These are phyloP conservation scores for Amphiura filiformis DNA, from an alignment of 35 echinoderm and acorn worm species.

Conservation along the genomic window DNA sequence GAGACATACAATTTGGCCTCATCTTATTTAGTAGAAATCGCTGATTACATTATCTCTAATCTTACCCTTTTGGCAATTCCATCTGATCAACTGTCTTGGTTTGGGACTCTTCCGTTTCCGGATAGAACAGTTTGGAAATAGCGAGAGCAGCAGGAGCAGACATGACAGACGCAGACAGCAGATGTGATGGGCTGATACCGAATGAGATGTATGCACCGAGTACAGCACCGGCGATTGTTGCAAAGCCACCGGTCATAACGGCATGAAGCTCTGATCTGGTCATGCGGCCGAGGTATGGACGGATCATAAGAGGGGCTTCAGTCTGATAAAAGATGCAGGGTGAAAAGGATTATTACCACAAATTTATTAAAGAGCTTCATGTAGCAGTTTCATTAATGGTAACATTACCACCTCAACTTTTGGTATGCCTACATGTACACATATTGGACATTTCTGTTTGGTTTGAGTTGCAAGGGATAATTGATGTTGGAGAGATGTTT, in stretches of 20 bases:
- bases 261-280: conserved; percentile 52
- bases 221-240: conserved; percentile 40
- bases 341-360: background rate
- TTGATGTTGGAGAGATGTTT: background rate
- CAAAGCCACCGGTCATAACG: conserved; percentile 51
- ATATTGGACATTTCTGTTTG: background rate
- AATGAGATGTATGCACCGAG: conserved; percentile 44
- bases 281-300: conserved; percentile 41
- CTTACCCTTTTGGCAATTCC: conserved; percentile 44
- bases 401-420: background rate
- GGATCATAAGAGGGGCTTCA: conserved; percentile 32
- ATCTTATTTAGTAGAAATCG: no score
- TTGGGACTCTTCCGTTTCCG: conserved; percentile 42
- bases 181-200: conserved; percentile 38
- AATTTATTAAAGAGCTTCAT: background rate
- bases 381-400: background rate
- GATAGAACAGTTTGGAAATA: conserved; percentile 49
- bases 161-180: conserved; percentile 66
- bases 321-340: conserved; percentile 8
- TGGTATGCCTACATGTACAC: background rate
- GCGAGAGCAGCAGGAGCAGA: conserved; percentile 53
- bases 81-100: conserved; percentile 15
- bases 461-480: background rate
- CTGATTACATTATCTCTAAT: no score
- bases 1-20: no score